phyloP scores from a whole-genome alignment of 2,797 vertebrate genomes.

The Parauchenoglanis punctatus region DNA sequence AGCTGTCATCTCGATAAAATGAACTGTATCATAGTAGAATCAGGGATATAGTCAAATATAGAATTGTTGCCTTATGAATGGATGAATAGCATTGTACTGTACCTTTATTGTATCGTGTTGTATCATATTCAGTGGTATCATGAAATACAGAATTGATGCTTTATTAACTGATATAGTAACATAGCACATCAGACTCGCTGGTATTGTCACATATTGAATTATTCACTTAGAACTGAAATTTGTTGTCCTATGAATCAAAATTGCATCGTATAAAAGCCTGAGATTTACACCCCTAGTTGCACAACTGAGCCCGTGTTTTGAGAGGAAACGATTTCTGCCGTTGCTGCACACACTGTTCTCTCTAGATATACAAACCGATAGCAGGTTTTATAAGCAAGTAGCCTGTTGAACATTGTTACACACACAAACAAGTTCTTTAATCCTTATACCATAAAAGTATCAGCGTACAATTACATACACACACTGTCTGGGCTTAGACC shows the following conservation, averaged over 20 bases:
- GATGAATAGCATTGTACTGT: too few species aligned
- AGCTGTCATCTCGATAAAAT: neutral
- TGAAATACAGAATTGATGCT: neutral
- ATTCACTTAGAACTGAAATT: neutral
- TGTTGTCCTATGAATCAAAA: neutral
- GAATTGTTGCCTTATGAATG: neutral
- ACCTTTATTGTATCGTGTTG: neutral
- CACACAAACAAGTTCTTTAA: neutral
- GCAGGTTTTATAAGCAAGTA: neutral
- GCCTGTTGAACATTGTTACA: neutral
- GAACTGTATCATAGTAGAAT: neutral
- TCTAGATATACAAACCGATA: conserved; percentile 15
- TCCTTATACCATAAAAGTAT: neutral
- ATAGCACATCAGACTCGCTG: neutral
- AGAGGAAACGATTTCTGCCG: conserved; percentile 19
- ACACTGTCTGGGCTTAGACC: neutral
- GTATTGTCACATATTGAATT: neutral
- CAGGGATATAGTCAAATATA: neutral
- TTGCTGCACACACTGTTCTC: conserved; percentile 31
- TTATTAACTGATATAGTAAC: neutral
- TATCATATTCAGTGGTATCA: neutral
- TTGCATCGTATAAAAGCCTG: neutral
- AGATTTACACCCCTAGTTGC: neutral
- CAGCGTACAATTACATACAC: neutral
- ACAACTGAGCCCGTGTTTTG: neutral